Percentiles rank a stretch among this genome's conserved stretches.
Conservation (phyloP, 1,140 invertebrate genomes). For the Neoseiulus cucumeris region DNA sequence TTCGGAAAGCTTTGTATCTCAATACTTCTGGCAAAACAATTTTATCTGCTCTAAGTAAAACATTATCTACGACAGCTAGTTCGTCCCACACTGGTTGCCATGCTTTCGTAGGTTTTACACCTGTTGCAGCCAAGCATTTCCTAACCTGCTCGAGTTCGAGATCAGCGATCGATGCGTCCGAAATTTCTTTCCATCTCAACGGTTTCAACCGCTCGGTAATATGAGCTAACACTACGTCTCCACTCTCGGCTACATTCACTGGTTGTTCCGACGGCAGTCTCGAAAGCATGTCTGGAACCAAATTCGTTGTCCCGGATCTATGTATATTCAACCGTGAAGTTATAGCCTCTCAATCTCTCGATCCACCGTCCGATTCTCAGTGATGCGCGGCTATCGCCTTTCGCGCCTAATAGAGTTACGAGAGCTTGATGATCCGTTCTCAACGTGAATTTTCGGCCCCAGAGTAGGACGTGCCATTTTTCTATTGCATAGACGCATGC, state of each 20-base stretch:
- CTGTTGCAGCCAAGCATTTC: neutral
- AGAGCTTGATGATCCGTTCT: neutral
- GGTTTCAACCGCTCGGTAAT: neutral
- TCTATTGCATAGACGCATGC: neutral
- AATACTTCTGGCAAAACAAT: neutral
- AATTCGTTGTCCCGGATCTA: neutral
- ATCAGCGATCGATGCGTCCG: neutral
- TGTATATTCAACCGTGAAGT: neutral
- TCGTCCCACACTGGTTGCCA: neutral
- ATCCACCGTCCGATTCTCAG: neutral
- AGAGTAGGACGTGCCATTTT: neutral
- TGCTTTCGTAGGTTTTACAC: neutral
- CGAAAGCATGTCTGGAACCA: neutral
- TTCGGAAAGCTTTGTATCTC: neutral
- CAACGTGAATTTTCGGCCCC: neutral
- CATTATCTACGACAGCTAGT: neutral
- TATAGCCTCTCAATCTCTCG: neutral
- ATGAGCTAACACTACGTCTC: neutral
- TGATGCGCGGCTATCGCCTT: neutral
- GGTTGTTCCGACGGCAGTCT: neutral
- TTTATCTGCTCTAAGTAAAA: neutral
- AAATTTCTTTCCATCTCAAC: neutral
- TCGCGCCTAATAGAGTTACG: neutral
- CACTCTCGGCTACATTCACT: neutral
- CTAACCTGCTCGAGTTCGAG: neutral